phyloP scores from a whole-genome alignment of 2,797 vertebrate genomes.

The Steatocranus sp. region DNA sequence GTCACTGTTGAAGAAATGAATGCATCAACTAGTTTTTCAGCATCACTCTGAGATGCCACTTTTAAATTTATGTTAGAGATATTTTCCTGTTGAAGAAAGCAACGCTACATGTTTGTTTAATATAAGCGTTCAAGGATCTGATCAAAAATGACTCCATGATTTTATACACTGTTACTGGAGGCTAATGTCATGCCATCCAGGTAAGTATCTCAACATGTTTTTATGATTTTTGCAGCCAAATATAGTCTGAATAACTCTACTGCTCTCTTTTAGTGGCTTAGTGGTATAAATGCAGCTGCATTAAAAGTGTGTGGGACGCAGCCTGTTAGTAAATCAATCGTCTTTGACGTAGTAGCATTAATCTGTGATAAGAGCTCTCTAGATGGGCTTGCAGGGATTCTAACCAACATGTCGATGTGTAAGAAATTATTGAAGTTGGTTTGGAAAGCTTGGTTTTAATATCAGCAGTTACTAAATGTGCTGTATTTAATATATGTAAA shows the following conservation, averaged over 20 bases:
- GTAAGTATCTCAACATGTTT: not conserved
- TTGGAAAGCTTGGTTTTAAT: not conserved
- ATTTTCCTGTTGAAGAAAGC: not conserved
- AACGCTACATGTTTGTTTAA: not conserved
- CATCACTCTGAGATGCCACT: accelerated
- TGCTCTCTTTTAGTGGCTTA: not conserved
- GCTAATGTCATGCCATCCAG: not conserved
- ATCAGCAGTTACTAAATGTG: not conserved
- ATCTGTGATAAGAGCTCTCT: not conserved
- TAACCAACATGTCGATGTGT: accelerated
- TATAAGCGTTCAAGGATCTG: not conserved
- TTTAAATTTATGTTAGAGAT: accelerated
- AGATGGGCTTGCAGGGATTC: not conserved
- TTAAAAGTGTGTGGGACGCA: not conserved
- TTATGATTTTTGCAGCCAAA: not conserved
- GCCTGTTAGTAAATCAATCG: not conserved
- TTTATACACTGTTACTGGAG: not conserved
- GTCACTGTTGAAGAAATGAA: accelerated
- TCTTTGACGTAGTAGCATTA: not conserved
- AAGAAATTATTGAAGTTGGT: accelerated
- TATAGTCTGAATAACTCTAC: not conserved
- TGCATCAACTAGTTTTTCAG: not conserved
- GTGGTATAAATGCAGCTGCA: not conserved
- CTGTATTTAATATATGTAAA: not conserved
- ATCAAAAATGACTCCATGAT: not conserved